A percentile compares a stretch with the other conserved stretches of the same genome.
Conservation (phyloP, 1,140 invertebrate genomes). For the Ectropis grisescens region DNA sequence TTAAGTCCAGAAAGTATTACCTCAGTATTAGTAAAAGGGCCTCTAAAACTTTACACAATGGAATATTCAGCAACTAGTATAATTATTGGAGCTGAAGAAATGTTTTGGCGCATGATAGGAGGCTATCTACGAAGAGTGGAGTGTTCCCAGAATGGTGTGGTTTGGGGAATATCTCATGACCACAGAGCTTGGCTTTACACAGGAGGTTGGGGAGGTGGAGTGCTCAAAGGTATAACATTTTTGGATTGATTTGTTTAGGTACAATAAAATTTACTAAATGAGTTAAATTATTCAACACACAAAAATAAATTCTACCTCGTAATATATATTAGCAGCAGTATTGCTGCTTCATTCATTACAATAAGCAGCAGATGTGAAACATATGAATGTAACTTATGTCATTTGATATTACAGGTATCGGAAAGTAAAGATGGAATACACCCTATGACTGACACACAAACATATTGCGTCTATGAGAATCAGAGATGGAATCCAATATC, state of each 20-base stretch:
- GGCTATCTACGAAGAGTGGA: slow-evolving; percentile 88
- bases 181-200: slow-evolving; percentile 88
- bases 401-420: no score
- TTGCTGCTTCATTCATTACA: no score
- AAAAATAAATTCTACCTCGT: no score
- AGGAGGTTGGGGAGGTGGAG: slow-evolving; percentile 86
- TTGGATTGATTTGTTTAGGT: not conserved
- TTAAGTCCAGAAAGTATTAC: slow-evolving; percentile 78
- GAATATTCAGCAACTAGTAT: slow-evolving; percentile 76
- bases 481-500: slow-evolving; percentile 93
- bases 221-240: slow-evolving; percentile 83
- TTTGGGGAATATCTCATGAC: slow-evolving; percentile 91
- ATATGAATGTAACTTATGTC: no score
- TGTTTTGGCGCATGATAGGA: slow-evolving; percentile 87
- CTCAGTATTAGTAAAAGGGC: slow-evolving; percentile 78
- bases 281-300: not conserved
- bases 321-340: no score
- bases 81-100: slow-evolving; percentile 79
- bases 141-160: slow-evolving; percentile 80
- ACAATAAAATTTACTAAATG: not conserved
- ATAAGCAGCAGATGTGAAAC: no score
- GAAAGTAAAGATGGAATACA: slow-evolving; percentile 76
- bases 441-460: slow-evolving; percentile 85
- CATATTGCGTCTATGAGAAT: slow-evolving; percentile 92
- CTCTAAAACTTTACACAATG: slow-evolving; percentile 77